These are phyloP conservation scores for Noctilio leporinus DNA, from an alignment of 2,113 vertebrate genomes.

Conservation along the genomic window DNA sequence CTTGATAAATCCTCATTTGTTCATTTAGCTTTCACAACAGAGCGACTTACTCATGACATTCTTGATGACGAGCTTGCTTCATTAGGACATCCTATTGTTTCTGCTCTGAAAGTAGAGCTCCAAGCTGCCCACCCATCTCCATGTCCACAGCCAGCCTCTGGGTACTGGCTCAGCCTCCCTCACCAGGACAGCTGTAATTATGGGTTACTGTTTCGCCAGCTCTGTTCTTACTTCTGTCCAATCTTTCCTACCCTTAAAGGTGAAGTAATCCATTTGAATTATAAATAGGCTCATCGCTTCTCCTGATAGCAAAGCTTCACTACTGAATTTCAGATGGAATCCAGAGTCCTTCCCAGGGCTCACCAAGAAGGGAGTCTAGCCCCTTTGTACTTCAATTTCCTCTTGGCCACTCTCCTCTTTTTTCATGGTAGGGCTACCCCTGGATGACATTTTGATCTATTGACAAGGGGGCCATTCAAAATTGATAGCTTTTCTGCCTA, in stretches of 20 bases:
- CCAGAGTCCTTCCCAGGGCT: background rate
- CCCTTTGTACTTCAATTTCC: background rate
- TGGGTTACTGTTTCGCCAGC: background rate
- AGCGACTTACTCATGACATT: background rate
- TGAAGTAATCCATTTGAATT: background rate
- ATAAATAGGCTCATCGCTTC: background rate
- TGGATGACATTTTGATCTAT: background rate
- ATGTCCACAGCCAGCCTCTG: background rate
- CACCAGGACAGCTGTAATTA: background rate
- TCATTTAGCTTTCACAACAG: background rate
- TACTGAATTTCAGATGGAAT: background rate
- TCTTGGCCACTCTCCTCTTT: background rate
- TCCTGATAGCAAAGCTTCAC: background rate
- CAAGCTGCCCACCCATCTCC: background rate
- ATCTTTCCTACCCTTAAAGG: background rate
- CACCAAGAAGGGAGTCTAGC: background rate
- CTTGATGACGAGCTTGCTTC: background rate
- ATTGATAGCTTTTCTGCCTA: background rate
- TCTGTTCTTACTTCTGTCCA: background rate
- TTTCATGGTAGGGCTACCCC: background rate
- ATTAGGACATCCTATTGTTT: background rate
- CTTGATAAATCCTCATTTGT: background rate
- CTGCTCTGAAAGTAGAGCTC: background rate
- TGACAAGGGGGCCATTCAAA: background rate
- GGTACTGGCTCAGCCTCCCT: background rate